phyloP scores from a whole-genome alignment of 2,888 invertebrate genomes.

The Autographa pulchrina region DNA sequence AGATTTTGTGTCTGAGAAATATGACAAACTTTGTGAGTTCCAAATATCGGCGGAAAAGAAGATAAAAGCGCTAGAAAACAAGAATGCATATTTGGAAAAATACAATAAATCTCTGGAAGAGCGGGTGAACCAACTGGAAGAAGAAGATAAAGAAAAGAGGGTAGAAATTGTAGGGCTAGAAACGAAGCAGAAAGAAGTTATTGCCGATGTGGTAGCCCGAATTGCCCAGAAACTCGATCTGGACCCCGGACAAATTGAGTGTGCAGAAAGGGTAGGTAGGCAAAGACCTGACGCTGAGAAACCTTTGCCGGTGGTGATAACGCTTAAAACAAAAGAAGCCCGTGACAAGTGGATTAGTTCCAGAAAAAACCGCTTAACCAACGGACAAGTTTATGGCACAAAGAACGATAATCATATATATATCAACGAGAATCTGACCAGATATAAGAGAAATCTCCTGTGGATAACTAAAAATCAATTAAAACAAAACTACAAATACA shows the following conservation, averaged over 20 bases:
- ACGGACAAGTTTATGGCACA: conserved; percentile 11
- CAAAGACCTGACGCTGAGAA: conserved; percentile 10
- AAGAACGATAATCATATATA: conserved; percentile 9
- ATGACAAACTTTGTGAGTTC: conserved; percentile 13
- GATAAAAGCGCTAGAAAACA: conserved; percentile 13
- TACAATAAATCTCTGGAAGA: conserved; percentile 22
- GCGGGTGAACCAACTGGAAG: conserved; percentile 19
- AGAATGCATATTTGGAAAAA: conserved; percentile 18
- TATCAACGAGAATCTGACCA: conserved; percentile 21
- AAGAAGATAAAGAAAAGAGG: conserved; percentile 10
- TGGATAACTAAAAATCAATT: conserved; percentile 17
- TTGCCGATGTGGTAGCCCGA: neutral
- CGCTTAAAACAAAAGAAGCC: conserved; percentile 12
- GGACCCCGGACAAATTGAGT: conserved; percentile 9
- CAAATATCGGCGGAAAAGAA: conserved; percentile 11
- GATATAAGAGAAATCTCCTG: conserved; percentile 13
- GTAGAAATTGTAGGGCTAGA: conserved; percentile 13
- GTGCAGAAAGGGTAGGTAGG: conserved; percentile 18
- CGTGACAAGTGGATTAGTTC: conserved; percentile 15
- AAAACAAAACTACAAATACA: conserved; percentile 15
- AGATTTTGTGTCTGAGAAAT: conserved; percentile 29
- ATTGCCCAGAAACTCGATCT: conserved; percentile 14
- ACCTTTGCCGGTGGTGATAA: conserved; percentile 12
- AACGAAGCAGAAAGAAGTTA: conserved; percentile 11
- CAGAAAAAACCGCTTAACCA: conserved; percentile 13